phyloP scores from a whole-genome alignment of 2,888 invertebrate genomes.

The Acanthoscelides obtectus region DNA sequence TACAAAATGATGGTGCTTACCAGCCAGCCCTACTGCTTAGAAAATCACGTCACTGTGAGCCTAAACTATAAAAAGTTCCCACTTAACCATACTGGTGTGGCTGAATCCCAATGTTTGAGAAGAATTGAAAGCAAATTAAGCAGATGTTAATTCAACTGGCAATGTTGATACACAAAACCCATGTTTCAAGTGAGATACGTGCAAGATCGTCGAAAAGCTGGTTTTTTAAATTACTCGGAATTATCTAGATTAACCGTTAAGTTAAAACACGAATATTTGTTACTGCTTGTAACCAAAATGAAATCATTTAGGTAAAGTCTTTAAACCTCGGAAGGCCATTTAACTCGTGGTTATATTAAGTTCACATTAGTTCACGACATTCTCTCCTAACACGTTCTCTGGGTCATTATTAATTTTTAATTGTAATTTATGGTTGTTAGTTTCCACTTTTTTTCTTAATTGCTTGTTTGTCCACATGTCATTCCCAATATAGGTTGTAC shows the following conservation, averaged over 20 bases:
- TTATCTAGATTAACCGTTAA: conserved; percentile 6
- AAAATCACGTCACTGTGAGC: no score
- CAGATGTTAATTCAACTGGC: not conserved
- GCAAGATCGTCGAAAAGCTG: not conserved
- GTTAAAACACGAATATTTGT: conserved; percentile 18
- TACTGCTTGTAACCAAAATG: conserved; percentile 22
- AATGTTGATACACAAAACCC: not conserved
- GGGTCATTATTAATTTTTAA: conserved; percentile 16
- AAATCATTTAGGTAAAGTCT: conserved; percentile 22
- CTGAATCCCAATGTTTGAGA: not conserved
- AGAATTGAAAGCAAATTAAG: not conserved
- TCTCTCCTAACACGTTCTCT: conserved; percentile 19
- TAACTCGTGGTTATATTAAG: conserved; percentile 21
- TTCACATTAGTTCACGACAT: conserved; percentile 16
- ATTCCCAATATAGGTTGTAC: not conserved
- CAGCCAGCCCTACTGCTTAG: no score
- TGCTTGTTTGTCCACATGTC: not conserved
- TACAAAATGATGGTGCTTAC: no score
- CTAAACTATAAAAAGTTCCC: no score
- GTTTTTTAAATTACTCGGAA: not conserved
- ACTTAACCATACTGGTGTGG: no score
- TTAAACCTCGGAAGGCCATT: conserved; percentile 24
- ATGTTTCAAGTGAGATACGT: not conserved
- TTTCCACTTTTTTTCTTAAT: not conserved
- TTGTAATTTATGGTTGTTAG: conserved; percentile 5